phyloP scores from a whole-genome alignment of 2,113 vertebrate species.

The Cheirogaleus medius region DNA sequence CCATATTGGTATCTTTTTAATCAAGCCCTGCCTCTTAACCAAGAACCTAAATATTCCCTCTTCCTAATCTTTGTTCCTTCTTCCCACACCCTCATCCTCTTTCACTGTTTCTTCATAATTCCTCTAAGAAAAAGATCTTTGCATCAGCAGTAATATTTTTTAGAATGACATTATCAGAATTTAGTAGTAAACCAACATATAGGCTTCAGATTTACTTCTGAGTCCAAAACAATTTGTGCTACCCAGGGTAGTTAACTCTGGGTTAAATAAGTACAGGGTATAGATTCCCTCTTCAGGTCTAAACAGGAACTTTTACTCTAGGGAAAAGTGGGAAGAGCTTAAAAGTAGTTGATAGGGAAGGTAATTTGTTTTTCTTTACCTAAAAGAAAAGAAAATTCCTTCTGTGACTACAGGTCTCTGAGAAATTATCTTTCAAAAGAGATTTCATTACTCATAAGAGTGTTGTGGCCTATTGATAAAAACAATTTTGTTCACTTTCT shows the following conservation, averaged over 20 bases:
- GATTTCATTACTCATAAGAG: constrained; percentile 77
- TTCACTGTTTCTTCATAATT: constrained; percentile 52
- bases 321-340: constrained; percentile 78
- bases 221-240: constrained; percentile 70
- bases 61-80: constrained; percentile 49
- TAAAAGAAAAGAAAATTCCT: constrained; percentile 72
- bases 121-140: constrained; percentile 68
- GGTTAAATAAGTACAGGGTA: constrained; percentile 66
- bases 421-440: constrained; percentile 79
- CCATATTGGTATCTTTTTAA: constrained; percentile 66
- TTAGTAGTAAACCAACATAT: constrained; percentile 67
- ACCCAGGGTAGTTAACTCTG: constrained; percentile 58
- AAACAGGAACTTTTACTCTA: constrained; percentile 73
- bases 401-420: constrained; percentile 77
- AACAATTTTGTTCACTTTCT: constrained; percentile 83
- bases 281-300: constrained; percentile 70
- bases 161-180: constrained; percentile 74
- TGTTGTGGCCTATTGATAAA: constrained; percentile 81
- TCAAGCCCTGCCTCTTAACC: constrained; percentile 65
- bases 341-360: constrained; percentile 71
- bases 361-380: constrained; percentile 61
- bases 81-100: not conserved
- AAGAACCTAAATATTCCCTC: constrained; percentile 50
- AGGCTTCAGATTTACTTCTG: constrained; percentile 68
- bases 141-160: constrained; percentile 74